These are phyloP conservation scores for Noctua fimbriata DNA, from an alignment of 2,888 invertebrate species.

Conservation along the genomic window DNA sequence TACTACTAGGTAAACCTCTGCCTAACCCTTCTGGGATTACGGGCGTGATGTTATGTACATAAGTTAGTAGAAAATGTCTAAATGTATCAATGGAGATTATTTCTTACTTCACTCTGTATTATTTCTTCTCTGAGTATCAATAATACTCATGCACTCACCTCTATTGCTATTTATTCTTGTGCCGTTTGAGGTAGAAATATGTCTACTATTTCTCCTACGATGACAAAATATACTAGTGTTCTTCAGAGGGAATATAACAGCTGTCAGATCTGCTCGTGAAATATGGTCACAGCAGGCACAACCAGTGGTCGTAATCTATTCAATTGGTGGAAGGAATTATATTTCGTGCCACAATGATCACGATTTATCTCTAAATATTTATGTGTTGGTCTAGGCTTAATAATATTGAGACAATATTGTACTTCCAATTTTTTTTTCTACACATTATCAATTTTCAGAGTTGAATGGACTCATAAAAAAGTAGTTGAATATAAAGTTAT, in stretches of 20 bases:
- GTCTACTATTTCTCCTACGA: constrained; percentile 22
- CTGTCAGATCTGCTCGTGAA: constrained; percentile 47
- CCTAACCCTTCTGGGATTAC: too few relatives aligned
- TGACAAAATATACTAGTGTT: constrained; percentile 40
- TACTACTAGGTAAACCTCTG: too few relatives aligned
- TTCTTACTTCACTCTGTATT: not conserved
- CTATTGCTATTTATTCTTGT: constrained; percentile 22
- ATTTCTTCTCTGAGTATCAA: constrained; percentile 14
- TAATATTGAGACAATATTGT: too few relatives aligned
- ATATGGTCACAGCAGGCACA: constrained; percentile 57
- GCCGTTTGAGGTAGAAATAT: constrained; percentile 18
- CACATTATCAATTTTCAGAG: not conserved
- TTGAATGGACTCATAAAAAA: too few relatives aligned
- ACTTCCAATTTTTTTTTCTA: not conserved
- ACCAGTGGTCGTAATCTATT: constrained; percentile 66
- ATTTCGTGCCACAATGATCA: constrained; percentile 55
- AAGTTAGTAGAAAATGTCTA: not conserved
- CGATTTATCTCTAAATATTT: not conserved
- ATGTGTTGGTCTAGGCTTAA: not conserved
- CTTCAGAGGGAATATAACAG: constrained; percentile 42
- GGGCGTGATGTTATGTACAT: not conserved
- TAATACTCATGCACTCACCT: constrained; percentile 11
- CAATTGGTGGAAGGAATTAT: constrained; percentile 63
- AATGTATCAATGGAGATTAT: not conserved
- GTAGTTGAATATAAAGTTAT: too few relatives aligned